A percentile compares a stretch with the other conserved stretches of the same genome.
These are phyloP conservation scores for Anastatus disparis DNA, from an alignment of 1,140 invertebrate species.

Conservation along the genomic window DNA sequence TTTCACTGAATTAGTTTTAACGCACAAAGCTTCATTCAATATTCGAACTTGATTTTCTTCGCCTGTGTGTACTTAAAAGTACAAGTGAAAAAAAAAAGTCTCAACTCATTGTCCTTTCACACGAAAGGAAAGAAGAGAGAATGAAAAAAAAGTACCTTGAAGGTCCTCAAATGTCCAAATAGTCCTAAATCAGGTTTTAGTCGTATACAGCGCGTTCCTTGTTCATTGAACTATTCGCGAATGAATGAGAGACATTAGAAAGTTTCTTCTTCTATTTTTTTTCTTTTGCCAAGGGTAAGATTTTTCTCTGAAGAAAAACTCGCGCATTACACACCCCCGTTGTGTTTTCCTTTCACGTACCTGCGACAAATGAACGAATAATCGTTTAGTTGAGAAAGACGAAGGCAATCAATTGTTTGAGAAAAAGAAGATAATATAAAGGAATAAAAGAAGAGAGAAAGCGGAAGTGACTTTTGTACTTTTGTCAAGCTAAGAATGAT, in stretches of 20 bases:
- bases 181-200: constrained; percentile 1
- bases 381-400: not conserved
- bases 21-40: too few relatives aligned
- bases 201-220: not conserved
- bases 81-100: too few relatives aligned
- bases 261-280: not conserved
- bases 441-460: not conserved
- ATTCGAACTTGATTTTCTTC: too few relatives aligned
- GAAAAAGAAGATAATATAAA: too few relatives aligned
- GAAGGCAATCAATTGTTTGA: not conserved
- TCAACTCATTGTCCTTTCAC: too few relatives aligned
- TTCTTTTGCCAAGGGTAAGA: too few relatives aligned
- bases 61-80: too few relatives aligned
- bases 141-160: not conserved
- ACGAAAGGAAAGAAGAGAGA: too few relatives aligned
- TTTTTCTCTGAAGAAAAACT: not conserved
- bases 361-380: constrained; percentile 17
- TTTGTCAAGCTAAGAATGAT: not conserved
- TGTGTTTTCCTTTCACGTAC: constrained; percentile 5
- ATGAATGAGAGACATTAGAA: not conserved
- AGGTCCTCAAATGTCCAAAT: not conserved
- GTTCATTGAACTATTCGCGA: not conserved
- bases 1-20: too few relatives aligned
- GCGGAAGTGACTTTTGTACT: not conserved
- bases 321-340: not conserved